Base-by-base conservation (phyloP, 2,797 vertebrate species). In the Chrysocyon brachyurus region DNA sequence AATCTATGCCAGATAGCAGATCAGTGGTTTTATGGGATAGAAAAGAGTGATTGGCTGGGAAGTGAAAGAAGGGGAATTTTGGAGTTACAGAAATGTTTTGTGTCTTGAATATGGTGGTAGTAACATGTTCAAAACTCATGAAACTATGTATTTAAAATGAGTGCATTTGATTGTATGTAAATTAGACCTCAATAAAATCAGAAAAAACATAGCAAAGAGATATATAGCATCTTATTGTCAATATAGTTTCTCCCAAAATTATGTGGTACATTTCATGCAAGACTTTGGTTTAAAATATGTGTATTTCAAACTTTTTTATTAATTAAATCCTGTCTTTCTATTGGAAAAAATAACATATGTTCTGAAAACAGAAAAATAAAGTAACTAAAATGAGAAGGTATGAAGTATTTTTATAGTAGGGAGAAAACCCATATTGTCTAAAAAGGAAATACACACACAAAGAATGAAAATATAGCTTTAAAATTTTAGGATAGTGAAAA, bases 241-340 rank as follows among this genome's bases (percentile, higher is more conserved):
- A 28, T 40, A 59, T 88, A 26, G 68, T 36, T 82, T 12, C 64
- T 92, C 57, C 24, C 40, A 66, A 73, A 75, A 83, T 66, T 73
- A 66, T 46, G 54, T 54, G 54, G 26, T 21, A 84, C 16, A 61
- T 92, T 89, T 78, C 52, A 75, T 77, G 12, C 7, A 75, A 95
- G 49, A 7, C 33, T 75, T 66, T 95, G 46, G 12, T 79, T 91
- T 87, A 88, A 91, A 59, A 61, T 15, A n/a, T 24, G 5, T 5
- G 3, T 73, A 63, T 87, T 79, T 79, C 21, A 64, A 86, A 36
- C 9, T 79, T 85, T 77, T 77, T 54, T 78, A 22, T 36, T 79
- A 61, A 93, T 78, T 70, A 70, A 78, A 89, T 85, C 11, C 40
- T 54, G 72, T 36, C 77, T 93, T 75, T 31, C 68, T 89, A 78